These are phyloP conservation scores for Pomatostomus ruficeps DNA, from an alignment of 2,113 vertebrate genomes.

Conservation along the genomic window DNA sequence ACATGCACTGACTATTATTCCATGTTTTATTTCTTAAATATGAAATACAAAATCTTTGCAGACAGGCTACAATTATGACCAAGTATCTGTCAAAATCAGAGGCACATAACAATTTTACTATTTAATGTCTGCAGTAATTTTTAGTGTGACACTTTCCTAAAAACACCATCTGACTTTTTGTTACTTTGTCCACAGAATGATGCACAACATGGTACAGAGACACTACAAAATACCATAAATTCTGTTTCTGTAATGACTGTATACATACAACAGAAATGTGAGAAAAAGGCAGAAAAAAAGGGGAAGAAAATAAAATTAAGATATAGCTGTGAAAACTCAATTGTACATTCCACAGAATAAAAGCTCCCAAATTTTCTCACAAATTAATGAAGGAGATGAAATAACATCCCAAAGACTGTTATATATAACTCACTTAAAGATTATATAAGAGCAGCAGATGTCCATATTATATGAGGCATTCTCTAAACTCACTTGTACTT, in stretches of 20 bases:
- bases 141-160: not conserved
- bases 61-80: not conserved
- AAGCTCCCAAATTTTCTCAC: constrained; percentile 37
- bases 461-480: not conserved
- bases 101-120: not conserved
- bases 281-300: not conserved
- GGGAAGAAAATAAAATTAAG: not conserved
- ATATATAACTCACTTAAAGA: not conserved
- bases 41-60: not conserved
- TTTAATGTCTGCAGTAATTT: not conserved
- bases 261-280: not conserved
- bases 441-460: not conserved
- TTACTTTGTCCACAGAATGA: not conserved
- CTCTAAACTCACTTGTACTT: not conserved
- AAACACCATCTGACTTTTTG: not conserved
- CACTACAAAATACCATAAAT: not conserved
- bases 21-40: not conserved
- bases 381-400: constrained; percentile 18
- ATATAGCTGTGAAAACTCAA: not conserved
- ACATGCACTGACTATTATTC: not conserved
- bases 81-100: not conserved
- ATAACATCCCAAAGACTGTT: constrained; percentile 8
- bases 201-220: not conserved
- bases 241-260: not conserved
- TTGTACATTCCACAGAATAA: not conserved